Evolutionary conservation across 2,113 vertebrate species (phyloP).

Genomic region (Campylomormyrus tamandua): DNA sequence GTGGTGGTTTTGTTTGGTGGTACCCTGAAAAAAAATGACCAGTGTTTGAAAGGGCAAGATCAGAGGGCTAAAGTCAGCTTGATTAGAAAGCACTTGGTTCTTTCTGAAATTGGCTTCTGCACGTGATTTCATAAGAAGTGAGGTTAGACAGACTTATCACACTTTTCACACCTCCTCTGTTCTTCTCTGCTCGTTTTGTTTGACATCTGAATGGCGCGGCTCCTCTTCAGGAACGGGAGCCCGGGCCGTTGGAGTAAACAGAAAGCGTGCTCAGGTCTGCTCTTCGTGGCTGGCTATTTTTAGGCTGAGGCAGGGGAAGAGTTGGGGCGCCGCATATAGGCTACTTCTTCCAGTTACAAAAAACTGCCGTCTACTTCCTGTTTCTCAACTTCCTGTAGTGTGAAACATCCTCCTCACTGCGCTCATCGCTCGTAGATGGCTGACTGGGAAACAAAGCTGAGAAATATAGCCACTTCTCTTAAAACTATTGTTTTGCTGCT

Average conservation of each 20-base stretch:
- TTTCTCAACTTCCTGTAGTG: constrained; percentile 55
- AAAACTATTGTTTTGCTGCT: background rate
- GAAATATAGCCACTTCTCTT: background rate
- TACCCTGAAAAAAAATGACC: background rate
- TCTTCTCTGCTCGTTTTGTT: background rate
- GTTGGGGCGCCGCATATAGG: background rate
- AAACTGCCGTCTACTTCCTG: constrained; percentile 45
- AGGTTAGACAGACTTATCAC: background rate
- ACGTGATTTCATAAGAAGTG: background rate
- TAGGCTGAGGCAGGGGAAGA: background rate
- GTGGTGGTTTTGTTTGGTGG: background rate
- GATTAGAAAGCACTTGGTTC: background rate
- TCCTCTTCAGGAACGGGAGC: background rate
- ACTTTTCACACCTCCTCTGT: background rate
- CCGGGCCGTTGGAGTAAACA: background rate
- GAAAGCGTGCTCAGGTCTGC: background rate
- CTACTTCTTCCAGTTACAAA: constrained; percentile 25
- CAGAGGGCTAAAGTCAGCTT: background rate
- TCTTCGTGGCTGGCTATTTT: background rate
- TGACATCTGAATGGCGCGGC: background rate
- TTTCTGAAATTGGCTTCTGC: background rate
- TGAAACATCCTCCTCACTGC: background rate
- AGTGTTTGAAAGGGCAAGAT: background rate
- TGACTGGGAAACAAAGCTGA: background rate
- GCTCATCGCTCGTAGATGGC: constrained; percentile 15